Percentiles rank a stretch among this genome's conserved stretches.
These are phyloP conservation scores for Cerceris rybyensis DNA, from an alignment of 2,888 invertebrate genomes.

Conservation along the genomic window DNA sequence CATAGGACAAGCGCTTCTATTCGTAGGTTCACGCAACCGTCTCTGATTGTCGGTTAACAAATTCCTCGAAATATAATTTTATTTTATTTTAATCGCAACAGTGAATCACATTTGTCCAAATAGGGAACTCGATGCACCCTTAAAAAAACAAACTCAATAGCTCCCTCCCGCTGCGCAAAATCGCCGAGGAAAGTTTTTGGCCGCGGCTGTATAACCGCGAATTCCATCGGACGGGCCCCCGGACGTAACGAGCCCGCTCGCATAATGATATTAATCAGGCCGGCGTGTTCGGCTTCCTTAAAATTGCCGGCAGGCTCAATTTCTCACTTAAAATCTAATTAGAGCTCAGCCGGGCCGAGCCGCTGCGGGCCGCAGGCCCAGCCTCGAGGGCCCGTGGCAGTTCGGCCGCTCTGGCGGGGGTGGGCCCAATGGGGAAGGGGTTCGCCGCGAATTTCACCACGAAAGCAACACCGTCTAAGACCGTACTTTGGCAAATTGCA, in stretches of 20 bases:
- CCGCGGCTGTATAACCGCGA: conserved; percentile 40
- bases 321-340: conserved; percentile 82
- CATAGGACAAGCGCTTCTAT: too few relatives aligned
- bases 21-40: too few relatives aligned
- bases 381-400: conserved; percentile 4
- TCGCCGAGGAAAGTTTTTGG: conserved; percentile 27
- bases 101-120: too few relatives aligned
- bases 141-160: too few relatives aligned
- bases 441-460: conserved; percentile 74
- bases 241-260: conserved; percentile 60
- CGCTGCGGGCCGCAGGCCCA: conserved; percentile 58
- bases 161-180: too few relatives aligned
- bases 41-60: too few relatives aligned
- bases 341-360: conserved; percentile 73
- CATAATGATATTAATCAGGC: conserved; percentile 81
- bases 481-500: conserved; percentile 79
- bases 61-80: too few relatives aligned
- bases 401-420: background rate
- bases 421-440: conserved; percentile 44
- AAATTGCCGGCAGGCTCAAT: conserved; percentile 81
- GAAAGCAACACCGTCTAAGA: conserved; percentile 70
- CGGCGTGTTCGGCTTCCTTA: conserved; percentile 81
- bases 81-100: too few relatives aligned
- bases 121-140: too few relatives aligned
- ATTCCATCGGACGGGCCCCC: conserved; percentile 52